These are phyloP conservation scores for Homarus gammarus DNA, from an alignment of 2,888 invertebrate species.

Conservation along the genomic window DNA sequence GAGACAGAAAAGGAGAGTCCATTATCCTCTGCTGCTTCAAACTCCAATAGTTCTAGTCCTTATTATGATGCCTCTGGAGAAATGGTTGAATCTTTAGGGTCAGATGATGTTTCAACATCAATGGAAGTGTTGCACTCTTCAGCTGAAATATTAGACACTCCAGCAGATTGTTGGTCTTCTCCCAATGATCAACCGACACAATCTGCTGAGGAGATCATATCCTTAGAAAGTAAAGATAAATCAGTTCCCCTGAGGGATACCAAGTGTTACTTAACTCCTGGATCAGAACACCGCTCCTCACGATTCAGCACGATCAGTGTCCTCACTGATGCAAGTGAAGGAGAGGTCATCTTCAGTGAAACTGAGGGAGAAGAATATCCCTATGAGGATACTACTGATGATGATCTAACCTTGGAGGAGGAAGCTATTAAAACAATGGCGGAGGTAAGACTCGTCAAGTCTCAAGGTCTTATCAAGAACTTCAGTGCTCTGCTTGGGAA, in stretches of 20 bases:
- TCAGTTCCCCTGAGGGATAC: conserved; percentile 17
- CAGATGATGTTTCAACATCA: conserved; percentile 64
- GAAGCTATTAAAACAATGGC: conserved; percentile 65
- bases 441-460: conserved; percentile 70
- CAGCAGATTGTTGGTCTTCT: conserved; percentile 14
- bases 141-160: conserved; percentile 56
- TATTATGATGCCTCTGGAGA: conserved; percentile 68
- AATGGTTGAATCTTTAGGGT: conserved; percentile 58
- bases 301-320: conserved; percentile 67
- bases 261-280: background rate
- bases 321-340: conserved; percentile 69
- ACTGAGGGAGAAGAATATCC: conserved; percentile 72
- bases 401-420: conserved; percentile 74
- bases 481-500: conserved; percentile 46
- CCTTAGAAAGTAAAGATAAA: background rate
- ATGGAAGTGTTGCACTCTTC: conserved; percentile 69
- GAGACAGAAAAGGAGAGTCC: conserved; percentile 50
- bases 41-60: conserved; percentile 56
- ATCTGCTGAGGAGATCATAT: conserved; percentile 7
- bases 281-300: conserved; percentile 1
- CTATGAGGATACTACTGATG: conserved; percentile 72
- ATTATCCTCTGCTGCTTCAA: conserved; percentile 32
- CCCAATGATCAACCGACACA: background rate
- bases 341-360: conserved; percentile 73
- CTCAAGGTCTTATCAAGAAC: conserved; percentile 13